These are phyloP conservation scores for Hoplodrina blanda DNA, from an alignment of 2,888 invertebrate species.

Conservation along the genomic window DNA sequence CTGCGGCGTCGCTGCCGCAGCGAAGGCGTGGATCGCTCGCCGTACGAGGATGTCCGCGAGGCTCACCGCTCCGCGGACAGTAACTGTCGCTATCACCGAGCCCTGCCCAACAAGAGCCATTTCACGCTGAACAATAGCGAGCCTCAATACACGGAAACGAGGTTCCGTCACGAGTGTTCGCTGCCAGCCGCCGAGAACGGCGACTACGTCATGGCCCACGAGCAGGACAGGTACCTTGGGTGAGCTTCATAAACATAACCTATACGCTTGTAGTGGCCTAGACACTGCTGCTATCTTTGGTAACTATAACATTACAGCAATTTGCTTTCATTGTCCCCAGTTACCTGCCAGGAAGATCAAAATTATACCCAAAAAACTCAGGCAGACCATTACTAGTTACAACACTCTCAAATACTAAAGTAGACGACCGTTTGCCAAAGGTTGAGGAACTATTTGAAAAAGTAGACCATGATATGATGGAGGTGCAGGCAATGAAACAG, in stretches of 20 bases:
- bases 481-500: constrained; percentile 80
- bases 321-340: constrained; percentile 65
- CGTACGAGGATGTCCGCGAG: constrained; percentile 87
- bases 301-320: constrained; percentile 14
- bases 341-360: constrained; percentile 82
- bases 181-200: constrained; percentile 85
- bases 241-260: constrained; percentile 77
- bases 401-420: constrained; percentile 83
- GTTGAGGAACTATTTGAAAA: constrained; percentile 87
- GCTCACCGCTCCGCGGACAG: constrained; percentile 77
- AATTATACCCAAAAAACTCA: constrained; percentile 81
- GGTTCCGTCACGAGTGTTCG: constrained; percentile 83
- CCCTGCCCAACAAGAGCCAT: constrained; percentile 81
- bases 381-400: constrained; percentile 82
- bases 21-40: constrained; percentile 87
- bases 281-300: constrained; percentile 38
- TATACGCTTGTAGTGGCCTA: constrained; percentile 55
- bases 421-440: constrained; percentile 86
- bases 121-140: constrained; percentile 84
- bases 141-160: constrained; percentile 66
- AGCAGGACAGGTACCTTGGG: constrained; percentile 79
- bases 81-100: constrained; percentile 73
- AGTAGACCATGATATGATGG: constrained; percentile 85
- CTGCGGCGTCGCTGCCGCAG: constrained; percentile 88
- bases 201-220: constrained; percentile 86